Conservation (phyloP, 2,888 invertebrate genomes). For the Seira musarum region DNA sequence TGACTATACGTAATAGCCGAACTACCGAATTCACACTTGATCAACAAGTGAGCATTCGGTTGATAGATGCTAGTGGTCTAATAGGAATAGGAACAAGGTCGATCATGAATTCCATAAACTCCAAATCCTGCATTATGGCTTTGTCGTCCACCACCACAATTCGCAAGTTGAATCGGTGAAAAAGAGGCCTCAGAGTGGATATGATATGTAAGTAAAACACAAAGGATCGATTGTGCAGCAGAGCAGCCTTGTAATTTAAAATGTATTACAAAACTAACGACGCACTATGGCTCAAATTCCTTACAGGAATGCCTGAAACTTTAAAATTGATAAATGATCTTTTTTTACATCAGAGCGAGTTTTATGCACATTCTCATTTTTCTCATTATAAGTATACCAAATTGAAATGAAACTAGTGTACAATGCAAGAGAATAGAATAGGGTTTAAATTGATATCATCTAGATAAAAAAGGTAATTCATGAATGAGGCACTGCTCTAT, state of each 20-base stretch:
- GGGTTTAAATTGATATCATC: background rate
- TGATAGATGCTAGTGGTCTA: background rate
- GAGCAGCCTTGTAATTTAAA: background rate
- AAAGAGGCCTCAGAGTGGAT: background rate
- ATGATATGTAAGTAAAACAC: background rate
- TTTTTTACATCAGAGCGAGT: background rate
- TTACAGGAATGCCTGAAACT: background rate
- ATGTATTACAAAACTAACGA: background rate
- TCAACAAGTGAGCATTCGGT: conserved; percentile 12
- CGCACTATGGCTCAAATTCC: background rate
- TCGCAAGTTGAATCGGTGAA: background rate
- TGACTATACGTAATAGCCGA: background rate
- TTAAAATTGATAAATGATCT: conserved; percentile 9
- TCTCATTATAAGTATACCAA: background rate
- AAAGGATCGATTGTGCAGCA: background rate
- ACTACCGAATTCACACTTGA: background rate
- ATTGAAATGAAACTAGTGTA: too few species aligned
- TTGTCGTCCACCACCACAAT: background rate
- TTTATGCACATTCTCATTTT: background rate
- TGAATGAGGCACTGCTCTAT: too few species aligned
- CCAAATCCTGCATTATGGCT: background rate
- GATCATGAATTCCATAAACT: conserved; percentile 2
- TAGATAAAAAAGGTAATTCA: background rate
- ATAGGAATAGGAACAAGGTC: conserved; percentile 7
- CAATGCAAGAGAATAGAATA: background rate